A percentile compares a stretch with the other conserved stretches of the same genome.
These are phyloP conservation scores for Apis laboriosa DNA, from an alignment of 1,140 invertebrate genomes.

Conservation along the genomic window DNA sequence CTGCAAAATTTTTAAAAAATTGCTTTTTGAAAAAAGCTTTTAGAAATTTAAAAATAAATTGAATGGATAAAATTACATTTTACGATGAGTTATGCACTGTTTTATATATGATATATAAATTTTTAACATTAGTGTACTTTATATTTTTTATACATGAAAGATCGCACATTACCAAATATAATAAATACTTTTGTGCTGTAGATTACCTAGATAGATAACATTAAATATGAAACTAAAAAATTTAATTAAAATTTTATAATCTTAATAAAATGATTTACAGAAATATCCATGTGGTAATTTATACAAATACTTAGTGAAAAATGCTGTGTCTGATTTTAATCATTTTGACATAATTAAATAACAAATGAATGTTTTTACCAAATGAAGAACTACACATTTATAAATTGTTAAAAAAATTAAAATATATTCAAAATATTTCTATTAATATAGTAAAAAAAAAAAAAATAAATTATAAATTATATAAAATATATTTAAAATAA, in stretches of 20 bases:
- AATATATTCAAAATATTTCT: not conserved
- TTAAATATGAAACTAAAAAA: not conserved
- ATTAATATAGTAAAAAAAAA: not conserved
- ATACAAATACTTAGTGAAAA: conserved; percentile 42
- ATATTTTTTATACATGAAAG: not conserved
- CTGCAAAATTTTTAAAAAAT: not conserved
- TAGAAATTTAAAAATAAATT: not conserved
- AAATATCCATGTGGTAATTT: conserved; percentile 41
- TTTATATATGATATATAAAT: not conserved
- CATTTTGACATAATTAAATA: conserved; percentile 26
- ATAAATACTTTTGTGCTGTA: not conserved
- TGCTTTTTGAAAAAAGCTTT: not conserved
- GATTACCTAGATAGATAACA: not conserved
- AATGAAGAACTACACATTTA: conserved; percentile 24
- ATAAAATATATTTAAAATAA: not conserved
- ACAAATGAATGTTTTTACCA: conserved; percentile 37
- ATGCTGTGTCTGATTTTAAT: conserved; percentile 28
- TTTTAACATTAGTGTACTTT: not conserved
- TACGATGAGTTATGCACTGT: not conserved
- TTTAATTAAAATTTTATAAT: conserved; percentile 39
- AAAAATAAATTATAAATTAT: too few relatives aligned
- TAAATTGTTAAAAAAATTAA: not conserved
- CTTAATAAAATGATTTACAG: conserved; percentile 26
- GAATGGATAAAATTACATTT: not conserved
- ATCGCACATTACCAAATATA: not conserved